Evolutionary conservation across 1,140 invertebrate species (phyloP), one percentile per base, ranked within the genome.

Genomic region (Rhopalosiphum maidis): DNA sequence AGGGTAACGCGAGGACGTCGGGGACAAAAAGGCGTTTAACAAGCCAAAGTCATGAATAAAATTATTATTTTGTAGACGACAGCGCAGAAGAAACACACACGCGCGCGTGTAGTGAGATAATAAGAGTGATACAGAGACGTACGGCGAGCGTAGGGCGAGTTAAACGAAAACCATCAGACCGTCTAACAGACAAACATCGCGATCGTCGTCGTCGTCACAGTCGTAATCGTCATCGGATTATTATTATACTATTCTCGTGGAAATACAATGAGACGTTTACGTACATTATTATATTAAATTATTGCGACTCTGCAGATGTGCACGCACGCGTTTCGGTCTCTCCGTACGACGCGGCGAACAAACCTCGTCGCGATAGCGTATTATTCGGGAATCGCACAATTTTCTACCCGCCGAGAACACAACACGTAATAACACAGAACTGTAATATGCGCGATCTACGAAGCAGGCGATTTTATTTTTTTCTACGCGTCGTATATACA

Each of bases 21-120:
- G 35, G 30, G 30, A 91, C 55, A 41, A 91, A 91, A 91, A 54
- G 60, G 60, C 60, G 25, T 48, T 91, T 68, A 77, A 55, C 37
- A 5, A 43, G 11, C 23, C 23, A 68, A 91, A 91, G 25, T 15
- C 55, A 91, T 77, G 90, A 91, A 91, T 91, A 91, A 91, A 91
- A 91, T 91, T 91, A n/a, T n/a, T 41, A 41, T 41, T 77, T 77
- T 15, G 30, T 77, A 5, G 30, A 77, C 60, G 60, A 77, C 60
- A 35, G n/a, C 60, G 18, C 60, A 30, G 55, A 60, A 60, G 48
- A 51, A 51, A 51, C 46, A 89, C 35, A 9, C 9, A 25, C 4
- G 18, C 23, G 37, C 51, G 41, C 54, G 6, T 23, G 1, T 9
- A 90, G 18, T 22, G 46, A 35, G 9, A 85, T 23, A 37, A 25